Base-by-base conservation (phyloP, 2,888 invertebrate genomes). In the Ornithoptera priamus region DNA sequence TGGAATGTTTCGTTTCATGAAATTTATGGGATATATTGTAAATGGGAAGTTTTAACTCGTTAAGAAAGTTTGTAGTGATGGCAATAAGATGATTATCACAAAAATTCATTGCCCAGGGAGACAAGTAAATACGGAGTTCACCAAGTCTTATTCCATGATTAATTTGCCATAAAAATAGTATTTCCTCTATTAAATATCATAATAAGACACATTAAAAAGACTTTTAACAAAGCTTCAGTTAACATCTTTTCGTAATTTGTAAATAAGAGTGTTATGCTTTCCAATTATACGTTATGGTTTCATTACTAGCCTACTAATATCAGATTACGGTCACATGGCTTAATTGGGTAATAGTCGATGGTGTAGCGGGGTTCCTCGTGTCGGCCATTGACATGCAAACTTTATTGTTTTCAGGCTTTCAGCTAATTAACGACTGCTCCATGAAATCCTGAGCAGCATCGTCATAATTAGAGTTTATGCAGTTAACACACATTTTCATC, bases 401-500 rank as follows among this genome's bases (percentile, higher is more conserved):
- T 76, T 76, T 74, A 76, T 75, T 75, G 74, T 74, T 76, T 72
- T 73, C 73, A 73, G 74, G 75, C 78, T 76, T 75, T 76, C 75
- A 75, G 74, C 75, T 78, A 76, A 77, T 78, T 77, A 78, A 75
- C 74, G 71, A 58, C 60, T 62, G 62, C 67, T 65, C 70, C 69
- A 80, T 75, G 72, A 50, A 59, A 66, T 58, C 36, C 30, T 69
- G 36, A 72, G 73, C 78, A 71, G 73, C 78, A 80, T 75, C 80
- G 78, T 82, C 77, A 81, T 80, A 81, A 82, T 83, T 81, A 81
- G 78, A 75, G 80, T 79, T 79, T 75, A 73, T 73, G 73, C 73
- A 74, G 76, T 75, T 76, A 73, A 72, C 75, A 78, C 77, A 80
- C 78, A 81, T 81, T 78, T 82, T 80, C 85, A 88, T 87, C 84